These are phyloP conservation scores for Stictonetta naevosa DNA, from an alignment of 2,113 vertebrate species.

Conservation along the genomic window DNA sequence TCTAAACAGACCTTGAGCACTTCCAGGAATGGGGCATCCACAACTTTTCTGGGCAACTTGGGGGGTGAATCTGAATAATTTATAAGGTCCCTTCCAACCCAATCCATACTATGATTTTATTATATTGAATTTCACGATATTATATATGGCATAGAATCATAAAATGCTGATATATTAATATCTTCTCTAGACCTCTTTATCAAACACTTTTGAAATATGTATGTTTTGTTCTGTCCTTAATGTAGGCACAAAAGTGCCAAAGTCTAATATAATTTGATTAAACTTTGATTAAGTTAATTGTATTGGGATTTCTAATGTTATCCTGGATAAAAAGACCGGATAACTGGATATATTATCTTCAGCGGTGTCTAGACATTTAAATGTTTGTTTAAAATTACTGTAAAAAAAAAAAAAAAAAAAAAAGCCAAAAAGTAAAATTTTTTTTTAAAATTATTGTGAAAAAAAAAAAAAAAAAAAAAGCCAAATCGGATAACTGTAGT, in stretches of 20 bases:
- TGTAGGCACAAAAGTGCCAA: background rate
- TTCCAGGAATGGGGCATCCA: no score
- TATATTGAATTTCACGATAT: background rate
- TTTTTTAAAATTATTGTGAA: background rate
- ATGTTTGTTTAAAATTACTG: background rate
- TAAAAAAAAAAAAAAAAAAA: background rate
- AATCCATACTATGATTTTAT: no score
- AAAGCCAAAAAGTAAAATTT: no score
- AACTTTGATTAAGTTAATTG: slow-evolving; percentile 40
- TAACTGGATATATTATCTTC: slow-evolving; percentile 10
- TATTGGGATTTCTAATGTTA: background rate
- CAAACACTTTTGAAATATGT: background rate
- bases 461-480: background rate
- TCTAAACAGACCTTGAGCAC: no score
- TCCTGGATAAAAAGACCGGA: background rate
- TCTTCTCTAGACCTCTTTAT: background rate
- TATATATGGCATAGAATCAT: background rate
- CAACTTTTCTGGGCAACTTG: no score
- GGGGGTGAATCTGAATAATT: no score
- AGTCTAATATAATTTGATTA: slow-evolving; percentile 25
- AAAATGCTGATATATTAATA: background rate
- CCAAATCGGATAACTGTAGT: background rate
- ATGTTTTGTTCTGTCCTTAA: background rate
- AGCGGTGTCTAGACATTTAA: background rate
- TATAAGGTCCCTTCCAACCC: no score